Evolutionary conservation across 2,797 vertebrate genomes (phyloP), one percentile per base, ranked within the genome.

Genomic region (Acipenser oxyrinchus): DNA sequence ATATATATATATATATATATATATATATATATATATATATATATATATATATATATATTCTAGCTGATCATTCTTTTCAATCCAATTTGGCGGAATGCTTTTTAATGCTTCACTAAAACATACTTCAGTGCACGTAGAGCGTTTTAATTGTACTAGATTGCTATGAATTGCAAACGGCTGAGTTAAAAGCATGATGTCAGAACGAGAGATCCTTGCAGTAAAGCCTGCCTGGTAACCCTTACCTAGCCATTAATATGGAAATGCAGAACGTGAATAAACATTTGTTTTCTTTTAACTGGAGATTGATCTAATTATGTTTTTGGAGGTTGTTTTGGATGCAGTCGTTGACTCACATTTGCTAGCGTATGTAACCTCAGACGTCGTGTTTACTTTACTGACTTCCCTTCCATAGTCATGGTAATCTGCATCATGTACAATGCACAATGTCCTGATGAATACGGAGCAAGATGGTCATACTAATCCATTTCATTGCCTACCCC

Each of bases 91-190:
- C 80, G 75, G 70, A 71, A 70, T 60, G 71, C 67, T 71, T 66
- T 62, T 76, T 77, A 77, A 78, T 74, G 55, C 66, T 62, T 62
- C 75, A 73, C 74, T 76, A 76, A 79, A 84, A 79, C 74, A 70
- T 81, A 83, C 77, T 72, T 70, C 69, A 60, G 74, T 75, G 60
- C 74, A 85, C 70, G 70, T 79, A 81, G 82, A 83, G 75, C 79
- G 76, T 70, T 80, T 84, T 85, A 84, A 87, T 84, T 84, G 83
- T 79, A 76, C 78, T 82, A 85, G 87, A 87, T 87, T 82, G 80
- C 79, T 81, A 78, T 84, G 81, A 82, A 86, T 87, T 84, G 82
- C 79, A 84, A 79, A 77, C 68, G 23, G 76, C 81, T 85, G 82
- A 76, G 80, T 85, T 81, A 78, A 83, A 81, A 83, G 76, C 72